These are phyloP conservation scores for Sarcophaga peregrina DNA, from an alignment of 1,140 invertebrate species.

Conservation along the genomic window DNA sequence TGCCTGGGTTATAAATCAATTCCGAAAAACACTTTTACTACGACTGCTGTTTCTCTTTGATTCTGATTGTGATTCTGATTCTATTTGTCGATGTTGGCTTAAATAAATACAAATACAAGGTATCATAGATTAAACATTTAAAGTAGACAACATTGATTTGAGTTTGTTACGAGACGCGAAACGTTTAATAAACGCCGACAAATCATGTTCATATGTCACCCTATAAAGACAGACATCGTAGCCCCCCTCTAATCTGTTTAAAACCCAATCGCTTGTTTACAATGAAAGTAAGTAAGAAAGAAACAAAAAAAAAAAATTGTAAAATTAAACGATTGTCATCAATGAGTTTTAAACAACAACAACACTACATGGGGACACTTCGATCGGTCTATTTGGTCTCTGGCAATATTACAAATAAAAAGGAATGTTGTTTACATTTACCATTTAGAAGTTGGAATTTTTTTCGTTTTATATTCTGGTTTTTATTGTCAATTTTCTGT, in stretches of 20 bases:
- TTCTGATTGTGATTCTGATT: too few species aligned
- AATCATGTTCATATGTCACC: conserved; percentile 44
- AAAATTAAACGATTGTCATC: conserved; percentile 32
- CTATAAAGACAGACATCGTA: conserved; percentile 50
- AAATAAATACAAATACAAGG: not conserved
- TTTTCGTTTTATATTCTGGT: not conserved
- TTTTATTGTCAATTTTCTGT: conserved; percentile 53
- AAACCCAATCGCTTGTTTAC: too few species aligned
- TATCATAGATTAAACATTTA: conserved; percentile 3
- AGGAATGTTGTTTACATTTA: too few species aligned
- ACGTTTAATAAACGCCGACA: conserved; percentile 28
- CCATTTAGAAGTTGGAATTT: too few species aligned
- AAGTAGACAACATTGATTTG: not conserved
- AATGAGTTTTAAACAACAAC: conserved; percentile 30
- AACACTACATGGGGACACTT: too few species aligned
- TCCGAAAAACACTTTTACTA: too few species aligned
- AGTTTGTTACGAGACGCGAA: not conserved
- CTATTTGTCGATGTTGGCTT: not conserved
- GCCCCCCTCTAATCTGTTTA: conserved; percentile 35
- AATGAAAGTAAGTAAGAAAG: conserved; percentile 20
- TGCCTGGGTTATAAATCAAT: too few species aligned
- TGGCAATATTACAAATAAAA: too few species aligned
- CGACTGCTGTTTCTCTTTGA: too few species aligned
- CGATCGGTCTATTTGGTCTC: too few species aligned
- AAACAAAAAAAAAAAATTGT: not conserved